Base-by-base conservation (phyloP, 2,888 invertebrate genomes). In the Carterocephalus palaemon region DNA sequence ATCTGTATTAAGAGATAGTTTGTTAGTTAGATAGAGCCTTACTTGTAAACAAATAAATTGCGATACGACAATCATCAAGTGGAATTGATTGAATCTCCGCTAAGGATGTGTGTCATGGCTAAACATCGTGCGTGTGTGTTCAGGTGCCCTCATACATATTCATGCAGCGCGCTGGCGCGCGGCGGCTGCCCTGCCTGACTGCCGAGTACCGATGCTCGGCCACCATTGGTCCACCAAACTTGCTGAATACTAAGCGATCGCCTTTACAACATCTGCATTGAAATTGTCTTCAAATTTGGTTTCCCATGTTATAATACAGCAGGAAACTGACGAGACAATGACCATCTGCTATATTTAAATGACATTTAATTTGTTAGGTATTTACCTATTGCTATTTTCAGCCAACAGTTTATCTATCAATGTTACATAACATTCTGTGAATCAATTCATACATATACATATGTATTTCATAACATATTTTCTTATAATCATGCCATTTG, bases 51-150 rank as follows among this genome's bases (percentile, higher is more conserved):
- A 34, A 42, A 42, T 42, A 28, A 20, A 28, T 42, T 15, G 28
- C 34, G 33, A 16, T 46, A 47, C 46, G 48, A 51, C 50, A 49
- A n/a, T 55, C 42, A 47, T 60, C 60, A 53, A 55, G 24, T 26
- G 10, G 20, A 37, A 37, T 69, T 61, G 56, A 61, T 67, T 62
- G 54, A 64, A 60, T 55, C 53, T 42, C 58, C 60, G 67, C 60
- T 59, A 54, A 57, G 59, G 70, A 80, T 80, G 70, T 83, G 67
- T 85, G 84, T 83, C 85, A 85, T 67, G 82, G 82, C 67, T 79
- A 68, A 58, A 64, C 56, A 60, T 54, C 63, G 62, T 69, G 69
- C 71, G 72, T 75, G 75, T 70, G 62, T 63, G 67, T 67, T 67
- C 64, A 63, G 65, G 64, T 64, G 60, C 57, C 56, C 69, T 80